phyloP scores from a whole-genome alignment of 2,888 invertebrate genomes.

The Nudaria mundana region DNA sequence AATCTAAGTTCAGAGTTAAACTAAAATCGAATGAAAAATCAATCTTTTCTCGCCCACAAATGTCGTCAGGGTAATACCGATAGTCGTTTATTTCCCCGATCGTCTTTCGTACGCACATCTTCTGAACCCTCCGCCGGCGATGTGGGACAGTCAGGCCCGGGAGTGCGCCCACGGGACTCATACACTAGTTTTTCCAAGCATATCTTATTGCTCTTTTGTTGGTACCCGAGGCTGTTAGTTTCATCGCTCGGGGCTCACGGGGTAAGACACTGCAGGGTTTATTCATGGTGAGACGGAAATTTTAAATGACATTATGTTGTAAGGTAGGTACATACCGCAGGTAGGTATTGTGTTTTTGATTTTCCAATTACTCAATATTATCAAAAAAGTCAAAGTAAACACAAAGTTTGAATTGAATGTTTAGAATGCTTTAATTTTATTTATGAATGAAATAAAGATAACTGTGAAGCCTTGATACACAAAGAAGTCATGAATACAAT shows the following conservation, averaged over 20 bases:
- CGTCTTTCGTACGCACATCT: constrained; percentile 40
- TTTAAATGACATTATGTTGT: constrained; percentile 6
- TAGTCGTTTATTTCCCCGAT: constrained; percentile 45
- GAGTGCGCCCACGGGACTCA: constrained; percentile 61
- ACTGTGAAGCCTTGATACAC: neutral
- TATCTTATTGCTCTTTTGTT: constrained; percentile 82
- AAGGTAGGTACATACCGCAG: too few species aligned
- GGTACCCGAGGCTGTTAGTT: constrained; percentile 78
- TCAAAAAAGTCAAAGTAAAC: too few species aligned
- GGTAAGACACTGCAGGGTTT: constrained; percentile 36
- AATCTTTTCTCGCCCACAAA: constrained; percentile 43
- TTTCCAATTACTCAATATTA: too few species aligned
- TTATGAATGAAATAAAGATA: too few species aligned
- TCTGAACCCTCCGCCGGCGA: constrained; percentile 49
- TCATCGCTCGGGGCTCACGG: constrained; percentile 72
- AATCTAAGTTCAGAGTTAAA: too few species aligned
- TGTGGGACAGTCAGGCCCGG: constrained; percentile 43
- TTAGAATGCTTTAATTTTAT: too few species aligned
- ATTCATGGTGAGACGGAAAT: constrained; percentile 13
- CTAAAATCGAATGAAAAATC: constrained; percentile 42
- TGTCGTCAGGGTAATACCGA: constrained; percentile 47
- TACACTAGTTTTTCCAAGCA: constrained; percentile 80
- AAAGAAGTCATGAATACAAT: constrained; percentile 24
- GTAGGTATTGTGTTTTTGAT: too few species aligned
- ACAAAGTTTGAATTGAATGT: too few species aligned